These are phyloP conservation scores for Cancer borealis DNA, from an alignment of 2,888 invertebrate genomes.

Conservation along the genomic window DNA sequence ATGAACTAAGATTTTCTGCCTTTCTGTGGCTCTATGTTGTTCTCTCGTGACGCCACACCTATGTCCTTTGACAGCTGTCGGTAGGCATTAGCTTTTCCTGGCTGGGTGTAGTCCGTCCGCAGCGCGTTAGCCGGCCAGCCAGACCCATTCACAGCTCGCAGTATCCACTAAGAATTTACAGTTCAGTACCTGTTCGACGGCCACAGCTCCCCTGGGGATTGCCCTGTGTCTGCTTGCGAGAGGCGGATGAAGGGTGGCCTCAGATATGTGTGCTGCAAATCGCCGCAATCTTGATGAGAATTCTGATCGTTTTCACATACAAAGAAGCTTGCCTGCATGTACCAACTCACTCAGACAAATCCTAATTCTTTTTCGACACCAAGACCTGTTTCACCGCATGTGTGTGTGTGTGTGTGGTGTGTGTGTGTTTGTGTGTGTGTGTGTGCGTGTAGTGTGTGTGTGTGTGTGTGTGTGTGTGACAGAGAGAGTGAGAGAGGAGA, in stretches of 20 bases:
- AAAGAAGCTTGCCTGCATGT: background rate
- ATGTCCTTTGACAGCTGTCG: background rate
- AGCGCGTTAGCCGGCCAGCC: background rate
- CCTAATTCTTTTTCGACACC: background rate
- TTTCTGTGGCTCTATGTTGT: background rate
- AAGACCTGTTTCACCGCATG: background rate
- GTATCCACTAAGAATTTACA: conserved; percentile 37
- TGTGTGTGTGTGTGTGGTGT: background rate
- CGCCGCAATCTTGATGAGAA: conserved; percentile 8
- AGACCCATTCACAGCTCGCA: conserved; percentile 26
- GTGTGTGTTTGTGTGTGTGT: background rate
- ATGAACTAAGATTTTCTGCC: background rate
- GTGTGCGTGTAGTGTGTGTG: background rate
- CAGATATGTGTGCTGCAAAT: conserved; percentile 32
- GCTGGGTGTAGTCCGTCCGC: background rate
- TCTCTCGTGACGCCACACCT: background rate
- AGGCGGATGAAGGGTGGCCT: conserved; percentile 38
- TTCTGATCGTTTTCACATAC: conserved; percentile 40
- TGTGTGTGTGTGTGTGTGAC: background rate
- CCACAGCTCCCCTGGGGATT: conserved; percentile 22
- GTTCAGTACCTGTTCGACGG: conserved; percentile 1
- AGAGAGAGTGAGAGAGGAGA: background rate
- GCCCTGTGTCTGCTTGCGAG: background rate
- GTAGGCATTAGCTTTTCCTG: background rate
- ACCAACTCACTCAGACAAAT: background rate